phyloP scores from a whole-genome alignment of 1,140 invertebrate species.

The Laupala kohalensis region DNA sequence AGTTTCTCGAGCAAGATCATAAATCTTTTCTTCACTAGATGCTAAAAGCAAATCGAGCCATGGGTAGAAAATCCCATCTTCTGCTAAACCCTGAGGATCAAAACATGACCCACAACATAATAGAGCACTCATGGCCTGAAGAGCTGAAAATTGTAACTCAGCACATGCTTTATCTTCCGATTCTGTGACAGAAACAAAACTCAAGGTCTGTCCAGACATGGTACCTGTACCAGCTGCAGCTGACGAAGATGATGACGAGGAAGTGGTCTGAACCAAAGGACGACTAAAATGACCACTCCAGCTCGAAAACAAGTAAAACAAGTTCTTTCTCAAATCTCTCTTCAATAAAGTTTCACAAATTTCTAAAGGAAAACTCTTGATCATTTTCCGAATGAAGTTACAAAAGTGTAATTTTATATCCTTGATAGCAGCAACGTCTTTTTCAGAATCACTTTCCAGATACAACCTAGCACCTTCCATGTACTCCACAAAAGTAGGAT shows the following conservation, averaged over 20 bases:
- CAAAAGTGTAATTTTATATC: conserved; percentile 89
- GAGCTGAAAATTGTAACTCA: conserved; percentile 48
- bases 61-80: conserved; percentile 77
- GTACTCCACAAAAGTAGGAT: conserved; percentile 83
- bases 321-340: conserved; percentile 66
- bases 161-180: conserved; percentile 28
- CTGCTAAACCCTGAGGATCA: conserved; percentile 68
- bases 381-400: conserved; percentile 83
- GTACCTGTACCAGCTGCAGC: too few relatives aligned
- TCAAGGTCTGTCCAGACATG: too few relatives aligned
- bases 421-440: conserved; percentile 62
- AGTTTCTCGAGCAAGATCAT: conserved; percentile 81
- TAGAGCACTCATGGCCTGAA: conserved; percentile 85
- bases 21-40: conserved; percentile 81
- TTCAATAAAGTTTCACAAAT: conserved; percentile 72
- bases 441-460: conserved; percentile 80
- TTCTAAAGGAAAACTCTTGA: conserved; percentile 82
- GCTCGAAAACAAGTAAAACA: conserved; percentile 83
- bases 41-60: conserved; percentile 86
- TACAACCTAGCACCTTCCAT: conserved; percentile 86
- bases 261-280: conserved; percentile 28
- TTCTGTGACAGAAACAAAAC: conserved; percentile 17
- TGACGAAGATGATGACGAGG: not conserved
- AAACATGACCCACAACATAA: conserved; percentile 92
- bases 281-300: conserved; percentile 80